Evolutionary conservation across 2,113 vertebrate genomes (phyloP).

Genomic region (Pipra filicauda): DNA sequence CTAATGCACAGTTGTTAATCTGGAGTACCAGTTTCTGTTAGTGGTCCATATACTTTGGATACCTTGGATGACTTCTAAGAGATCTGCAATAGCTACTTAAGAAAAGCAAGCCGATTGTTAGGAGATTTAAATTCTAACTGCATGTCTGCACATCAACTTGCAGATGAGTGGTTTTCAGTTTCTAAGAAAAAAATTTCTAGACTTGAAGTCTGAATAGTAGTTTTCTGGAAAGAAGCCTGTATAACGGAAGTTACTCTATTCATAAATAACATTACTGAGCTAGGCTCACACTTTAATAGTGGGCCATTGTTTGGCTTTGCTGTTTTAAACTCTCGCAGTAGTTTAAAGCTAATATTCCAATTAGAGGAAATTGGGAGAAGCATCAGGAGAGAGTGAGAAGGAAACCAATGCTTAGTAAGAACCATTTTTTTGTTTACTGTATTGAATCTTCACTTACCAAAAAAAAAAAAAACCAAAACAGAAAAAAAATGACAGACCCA

Average conservation of each 20-base stretch:
- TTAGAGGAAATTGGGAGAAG: not conserved
- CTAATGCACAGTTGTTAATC: not conserved
- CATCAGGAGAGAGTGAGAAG: not conserved
- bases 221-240: conserved; percentile 67
- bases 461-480: not conserved
- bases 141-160: not conserved
- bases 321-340: not conserved
- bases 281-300: conserved; percentile 70
- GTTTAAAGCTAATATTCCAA: not conserved
- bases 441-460: not conserved
- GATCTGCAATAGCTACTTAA: not conserved
- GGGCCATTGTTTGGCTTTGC: not conserved
- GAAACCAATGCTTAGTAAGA: not conserved
- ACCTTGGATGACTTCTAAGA: not conserved
- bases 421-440: not conserved
- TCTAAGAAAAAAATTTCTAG: not conserved
- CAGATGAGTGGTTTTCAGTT: not conserved
- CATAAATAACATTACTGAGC: conserved; percentile 45
- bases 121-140: not conserved
- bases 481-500: not conserved
- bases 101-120: not conserved
- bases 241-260: conserved; percentile 49
- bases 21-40: not conserved
- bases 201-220: conserved; percentile 73
- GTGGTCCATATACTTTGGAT: not conserved